Conservation (phyloP, 2,113 vertebrate genomes). For the Psilopogon haemacephalus region DNA sequence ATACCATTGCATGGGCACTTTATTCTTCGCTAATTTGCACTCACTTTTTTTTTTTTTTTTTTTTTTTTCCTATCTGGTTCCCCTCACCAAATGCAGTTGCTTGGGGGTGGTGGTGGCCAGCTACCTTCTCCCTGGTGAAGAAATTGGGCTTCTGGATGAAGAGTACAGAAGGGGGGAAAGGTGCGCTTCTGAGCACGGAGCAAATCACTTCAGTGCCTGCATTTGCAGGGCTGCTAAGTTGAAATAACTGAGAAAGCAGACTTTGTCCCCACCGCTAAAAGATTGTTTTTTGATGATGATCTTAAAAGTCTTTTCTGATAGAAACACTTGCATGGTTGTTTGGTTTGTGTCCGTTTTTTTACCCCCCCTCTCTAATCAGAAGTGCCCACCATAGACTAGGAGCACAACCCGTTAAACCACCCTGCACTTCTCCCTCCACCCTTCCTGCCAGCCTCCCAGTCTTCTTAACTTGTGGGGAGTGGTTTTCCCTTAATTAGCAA, state of each 20-base stretch:
- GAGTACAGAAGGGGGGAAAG: not conserved
- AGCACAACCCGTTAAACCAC: not conserved
- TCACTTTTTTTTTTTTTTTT: not conserved
- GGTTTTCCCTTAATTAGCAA: conserved; percentile 21
- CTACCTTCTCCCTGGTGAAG: not conserved
- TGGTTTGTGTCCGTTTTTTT: not conserved
- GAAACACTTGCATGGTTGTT: not conserved
- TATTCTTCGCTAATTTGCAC: not conserved
- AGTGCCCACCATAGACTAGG: not conserved
- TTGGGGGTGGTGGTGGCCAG: not conserved
- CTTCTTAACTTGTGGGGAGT: conserved; percentile 53
- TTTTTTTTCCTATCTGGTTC: not conserved
- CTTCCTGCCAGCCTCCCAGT: not conserved
- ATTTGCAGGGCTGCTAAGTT: not conserved
- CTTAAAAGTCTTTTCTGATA: too few relatives aligned
- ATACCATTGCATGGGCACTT: not conserved
- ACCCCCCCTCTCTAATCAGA: not conserved
- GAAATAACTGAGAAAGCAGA: not conserved
- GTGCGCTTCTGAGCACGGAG: accelerated
- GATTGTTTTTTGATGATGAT: not conserved
- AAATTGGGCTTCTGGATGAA: not conserved
- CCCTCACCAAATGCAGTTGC: not conserved
- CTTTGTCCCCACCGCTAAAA: not conserved
- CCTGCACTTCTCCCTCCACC: not conserved
- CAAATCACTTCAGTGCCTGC: accelerated